Evolutionary conservation across 35 echinoderm and acorn worm species (phyloP), one percentile per base, ranked within the genome.

Genomic region (Hemicentrotus pulcherrimus): DNA sequence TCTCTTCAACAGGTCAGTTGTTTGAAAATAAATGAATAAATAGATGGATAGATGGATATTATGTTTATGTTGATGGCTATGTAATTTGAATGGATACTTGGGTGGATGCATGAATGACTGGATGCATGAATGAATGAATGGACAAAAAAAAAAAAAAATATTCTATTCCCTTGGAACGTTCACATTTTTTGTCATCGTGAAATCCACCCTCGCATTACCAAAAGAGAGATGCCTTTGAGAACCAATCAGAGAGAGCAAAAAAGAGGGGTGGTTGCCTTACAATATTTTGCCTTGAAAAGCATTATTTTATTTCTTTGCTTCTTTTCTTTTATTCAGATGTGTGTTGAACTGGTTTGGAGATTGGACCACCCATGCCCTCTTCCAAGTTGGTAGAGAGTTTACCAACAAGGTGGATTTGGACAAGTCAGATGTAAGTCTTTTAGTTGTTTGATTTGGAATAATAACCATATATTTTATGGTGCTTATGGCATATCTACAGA

Each of bases 331-430:
- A 16, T 91, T 33, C 88, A 99, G 98, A 48, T 99, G 98, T 95
- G 98, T 99, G 78, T 94, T 99, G 96, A 99, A 99, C 95, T 99
- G 98, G 98, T 99, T 99, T 95, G 98, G 98, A 91, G 98, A 99
- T 61, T 99, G 98, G 98, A 97, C 98, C 85, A 99, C 95, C 33
- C 96, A 97, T 91, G 98, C 98, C 61, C 95, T 99, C 58, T 99
- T 96, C 88, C 98, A 99, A 95, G 98, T 99, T 50, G 98, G 98
- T 11, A 97, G 95, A 85, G 98, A 99, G 85, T 99, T 99, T 95
- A 99, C 98, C 94, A 99, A 97, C 97, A 99, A 96, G 86, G 55
- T 99, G 22, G 98, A 99, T 65, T 88, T 99, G 48, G 98, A 99
- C 97, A 99, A 99, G 46, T 97, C 98, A 86, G 97, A 99, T 60